These are phyloP conservation scores for Uromys caudimaculatus DNA, from an alignment of 2,797 vertebrate species.

Conservation along the genomic window DNA sequence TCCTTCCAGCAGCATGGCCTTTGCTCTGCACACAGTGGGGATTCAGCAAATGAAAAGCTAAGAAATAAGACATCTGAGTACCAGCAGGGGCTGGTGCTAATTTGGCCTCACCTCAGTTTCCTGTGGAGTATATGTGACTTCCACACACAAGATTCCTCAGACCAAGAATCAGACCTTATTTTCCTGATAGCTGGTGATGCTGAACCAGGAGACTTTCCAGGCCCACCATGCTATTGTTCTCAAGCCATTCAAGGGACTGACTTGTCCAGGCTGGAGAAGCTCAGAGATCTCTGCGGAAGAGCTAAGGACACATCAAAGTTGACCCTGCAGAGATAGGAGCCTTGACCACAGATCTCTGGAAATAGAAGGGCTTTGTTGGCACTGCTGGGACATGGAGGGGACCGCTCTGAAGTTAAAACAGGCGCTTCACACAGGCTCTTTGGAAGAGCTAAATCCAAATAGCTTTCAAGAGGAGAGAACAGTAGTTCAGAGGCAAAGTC, in stretches of 20 bases:
- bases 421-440: not conserved
- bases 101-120: not conserved
- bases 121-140: not conserved
- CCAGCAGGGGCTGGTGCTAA: not conserved
- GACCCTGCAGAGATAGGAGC: not conserved
- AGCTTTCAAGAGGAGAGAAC: constrained; percentile 12
- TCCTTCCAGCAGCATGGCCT: not conserved
- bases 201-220: not conserved
- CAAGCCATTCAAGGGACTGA: not conserved
- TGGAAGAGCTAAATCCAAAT: not conserved
- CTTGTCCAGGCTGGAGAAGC: not conserved
- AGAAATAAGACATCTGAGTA: not conserved
- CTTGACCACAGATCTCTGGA: not conserved
- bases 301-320: not conserved
- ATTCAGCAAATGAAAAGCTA: not conserved
- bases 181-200: not conserved
- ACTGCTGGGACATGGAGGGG: not conserved
- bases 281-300: not conserved
- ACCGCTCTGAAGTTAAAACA: not conserved
- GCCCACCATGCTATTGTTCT: not conserved
- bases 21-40: not conserved
- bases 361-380: not conserved
- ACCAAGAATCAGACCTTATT: not conserved
- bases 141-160: not conserved
- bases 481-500: not conserved